Conservation (phyloP, 2,113 vertebrate genomes). For the Gambusia holbrooki region DNA sequence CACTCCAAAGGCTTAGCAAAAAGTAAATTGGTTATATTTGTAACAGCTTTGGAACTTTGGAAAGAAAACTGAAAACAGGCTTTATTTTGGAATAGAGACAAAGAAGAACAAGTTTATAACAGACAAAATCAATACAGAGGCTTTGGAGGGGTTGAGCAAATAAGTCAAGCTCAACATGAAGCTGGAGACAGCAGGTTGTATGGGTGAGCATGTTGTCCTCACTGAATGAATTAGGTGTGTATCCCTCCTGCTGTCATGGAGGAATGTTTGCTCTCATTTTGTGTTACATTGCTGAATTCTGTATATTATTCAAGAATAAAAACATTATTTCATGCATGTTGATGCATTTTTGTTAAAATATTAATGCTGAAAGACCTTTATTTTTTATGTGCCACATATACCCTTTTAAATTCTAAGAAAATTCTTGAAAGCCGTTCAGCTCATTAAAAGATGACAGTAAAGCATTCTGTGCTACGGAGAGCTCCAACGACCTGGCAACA, state of each 20-base stretch:
- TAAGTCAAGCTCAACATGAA: neutral
- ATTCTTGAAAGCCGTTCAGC: neutral
- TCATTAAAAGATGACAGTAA: neutral
- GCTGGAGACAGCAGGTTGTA: neutral
- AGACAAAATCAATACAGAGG: neutral
- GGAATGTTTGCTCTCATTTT: slow-evolving; percentile 1
- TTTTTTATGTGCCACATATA: neutral
- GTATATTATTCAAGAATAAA: no score
- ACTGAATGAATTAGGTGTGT: neutral
- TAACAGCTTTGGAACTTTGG: neutral
- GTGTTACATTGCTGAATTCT: no score
- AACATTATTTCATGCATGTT: no score
- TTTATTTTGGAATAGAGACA: neutral
- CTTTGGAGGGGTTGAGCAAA: slow-evolving; percentile 2
- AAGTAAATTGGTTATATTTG: neutral
- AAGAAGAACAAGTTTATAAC: neutral
- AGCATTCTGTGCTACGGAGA: neutral
- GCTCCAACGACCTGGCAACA: neutral
- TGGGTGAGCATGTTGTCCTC: neutral
- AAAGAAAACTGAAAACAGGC: neutral
- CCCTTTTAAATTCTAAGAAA: neutral
- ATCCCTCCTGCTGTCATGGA: neutral
- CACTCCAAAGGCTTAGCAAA: neutral
- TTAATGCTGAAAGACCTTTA: no score
- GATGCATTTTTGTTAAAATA: no score